Conservation (phyloP, 2,888 invertebrate genomes). For the Dryadula phaetusa region DNA sequence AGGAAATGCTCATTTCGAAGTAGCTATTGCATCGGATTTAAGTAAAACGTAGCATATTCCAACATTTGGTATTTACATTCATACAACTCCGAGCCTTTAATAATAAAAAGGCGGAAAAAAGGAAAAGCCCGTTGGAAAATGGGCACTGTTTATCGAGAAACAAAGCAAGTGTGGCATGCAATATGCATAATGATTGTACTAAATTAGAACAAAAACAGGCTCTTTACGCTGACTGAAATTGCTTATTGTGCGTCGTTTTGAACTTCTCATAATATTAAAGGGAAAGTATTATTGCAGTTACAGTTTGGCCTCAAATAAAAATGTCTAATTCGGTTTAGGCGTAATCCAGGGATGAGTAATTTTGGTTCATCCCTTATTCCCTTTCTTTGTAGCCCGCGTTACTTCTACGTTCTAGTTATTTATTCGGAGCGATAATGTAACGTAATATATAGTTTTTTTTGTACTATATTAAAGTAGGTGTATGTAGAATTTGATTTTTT, state of each 20-base stretch:
- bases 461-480: neutral
- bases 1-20: neutral
- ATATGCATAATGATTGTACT: slow-evolving; percentile 81
- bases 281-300: slow-evolving; percentile 41
- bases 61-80: slow-evolving; percentile 64
- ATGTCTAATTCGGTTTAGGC: slow-evolving; percentile 35
- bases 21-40: slow-evolving; percentile 27
- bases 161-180: slow-evolving; percentile 72
- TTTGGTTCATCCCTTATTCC: slow-evolving; percentile 23
- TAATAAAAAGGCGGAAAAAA: slow-evolving; percentile 73
- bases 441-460: neutral
- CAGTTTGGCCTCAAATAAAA: slow-evolving; percentile 37
- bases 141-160: slow-evolving; percentile 76
- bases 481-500: neutral
- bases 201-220: slow-evolving; percentile 72
- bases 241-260: slow-evolving; percentile 69
- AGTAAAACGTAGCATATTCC: slow-evolving; percentile 37
- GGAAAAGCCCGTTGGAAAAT: slow-evolving; percentile 66
- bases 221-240: slow-evolving; percentile 70
- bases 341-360: slow-evolving; percentile 29
- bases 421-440: neutral
- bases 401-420: slow-evolving; percentile 11
- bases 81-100: slow-evolving; percentile 68
- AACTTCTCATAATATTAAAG: slow-evolving; percentile 51
- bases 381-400: slow-evolving; percentile 21